A percentile compares a stretch with the other conserved stretches of the same genome.
Conservation (phyloP, 2,797 vertebrate genomes). For the Gymnocypris eckloni region DNA sequence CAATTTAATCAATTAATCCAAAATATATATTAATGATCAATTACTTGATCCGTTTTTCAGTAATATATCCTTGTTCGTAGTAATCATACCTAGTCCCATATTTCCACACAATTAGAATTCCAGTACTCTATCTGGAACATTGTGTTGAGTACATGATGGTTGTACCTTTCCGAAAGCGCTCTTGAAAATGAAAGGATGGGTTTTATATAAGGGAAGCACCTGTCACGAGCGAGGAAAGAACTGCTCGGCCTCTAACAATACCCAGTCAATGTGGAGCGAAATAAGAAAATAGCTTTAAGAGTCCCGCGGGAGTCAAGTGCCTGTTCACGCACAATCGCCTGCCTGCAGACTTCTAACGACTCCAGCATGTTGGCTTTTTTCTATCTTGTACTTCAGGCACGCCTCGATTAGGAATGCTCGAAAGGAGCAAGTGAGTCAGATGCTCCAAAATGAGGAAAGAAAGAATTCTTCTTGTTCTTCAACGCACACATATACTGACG, state of each 20-base stretch:
- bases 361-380: conserved; percentile 31
- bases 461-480: conserved; percentile 33
- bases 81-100: conserved; percentile 2
- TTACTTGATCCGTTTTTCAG: not conserved
- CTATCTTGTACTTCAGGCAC: conserved; percentile 28
- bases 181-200: conserved; percentile 55
- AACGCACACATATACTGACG: conserved; percentile 22
- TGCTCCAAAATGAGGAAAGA: conserved; percentile 30
- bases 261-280: conserved; percentile 73
- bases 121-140: conserved; percentile 31
- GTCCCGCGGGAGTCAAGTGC: conserved; percentile 52
- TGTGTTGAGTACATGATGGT: conserved; percentile 33
- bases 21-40: not conserved
- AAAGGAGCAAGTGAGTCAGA: conserved; percentile 46
- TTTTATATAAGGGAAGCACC: conserved; percentile 76
- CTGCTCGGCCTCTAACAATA: conserved; percentile 71
- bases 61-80: not conserved
- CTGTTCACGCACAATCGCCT: conserved; percentile 63
- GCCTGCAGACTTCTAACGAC: conserved; percentile 36
- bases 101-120: conserved; percentile 25
- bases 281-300: conserved; percentile 68
- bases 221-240: conserved; percentile 76
- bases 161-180: conserved; percentile 36
- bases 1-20: not conserved
- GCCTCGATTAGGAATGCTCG: conserved; percentile 11